phyloP scores from a whole-genome alignment of 2,888 invertebrate species.

The Thymelicus sylvestris region DNA sequence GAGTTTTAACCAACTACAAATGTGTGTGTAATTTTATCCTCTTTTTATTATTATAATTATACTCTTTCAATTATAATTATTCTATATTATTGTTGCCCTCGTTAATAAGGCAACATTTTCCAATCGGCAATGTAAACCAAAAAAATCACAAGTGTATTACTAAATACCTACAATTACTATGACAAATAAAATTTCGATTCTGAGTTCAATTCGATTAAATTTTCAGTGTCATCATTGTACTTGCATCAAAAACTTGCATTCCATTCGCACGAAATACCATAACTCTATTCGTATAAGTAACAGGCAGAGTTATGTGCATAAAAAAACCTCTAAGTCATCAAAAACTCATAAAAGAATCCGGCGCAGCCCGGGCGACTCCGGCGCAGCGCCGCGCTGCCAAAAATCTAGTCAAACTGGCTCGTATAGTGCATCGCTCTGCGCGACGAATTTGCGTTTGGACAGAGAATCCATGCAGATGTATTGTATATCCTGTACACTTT shows the following conservation, averaged over 20 bases:
- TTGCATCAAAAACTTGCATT: conserved; percentile 12
- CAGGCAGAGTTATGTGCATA: conserved; percentile 39
- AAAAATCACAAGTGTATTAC: no score
- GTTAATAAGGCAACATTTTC: no score
- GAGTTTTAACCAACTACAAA: no score
- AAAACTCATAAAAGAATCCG: conserved; percentile 63
- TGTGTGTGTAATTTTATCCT: no score
- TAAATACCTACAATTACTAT: no score
- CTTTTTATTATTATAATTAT: no score
- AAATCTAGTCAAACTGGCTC: conserved; percentile 84
- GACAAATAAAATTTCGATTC: no score
- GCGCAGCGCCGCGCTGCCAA: conserved; percentile 66
- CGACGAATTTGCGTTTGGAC: conserved; percentile 66
- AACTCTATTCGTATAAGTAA: conserved; percentile 34
- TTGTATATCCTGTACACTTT: background rate
- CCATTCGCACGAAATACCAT: conserved; percentile 19
- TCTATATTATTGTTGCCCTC: no score
- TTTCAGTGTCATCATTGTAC: no score
- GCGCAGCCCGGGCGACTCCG: conserved; percentile 47
- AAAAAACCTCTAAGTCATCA: conserved; percentile 63
- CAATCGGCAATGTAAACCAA: no score
- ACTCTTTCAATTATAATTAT: no score
- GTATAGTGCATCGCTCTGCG: conserved; percentile 81
- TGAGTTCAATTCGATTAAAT: no score
- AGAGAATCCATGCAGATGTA: conserved; percentile 52